These are phyloP conservation scores for Oxystoma pomonae DNA, from an alignment of 2,888 invertebrate species.

Conservation along the genomic window DNA sequence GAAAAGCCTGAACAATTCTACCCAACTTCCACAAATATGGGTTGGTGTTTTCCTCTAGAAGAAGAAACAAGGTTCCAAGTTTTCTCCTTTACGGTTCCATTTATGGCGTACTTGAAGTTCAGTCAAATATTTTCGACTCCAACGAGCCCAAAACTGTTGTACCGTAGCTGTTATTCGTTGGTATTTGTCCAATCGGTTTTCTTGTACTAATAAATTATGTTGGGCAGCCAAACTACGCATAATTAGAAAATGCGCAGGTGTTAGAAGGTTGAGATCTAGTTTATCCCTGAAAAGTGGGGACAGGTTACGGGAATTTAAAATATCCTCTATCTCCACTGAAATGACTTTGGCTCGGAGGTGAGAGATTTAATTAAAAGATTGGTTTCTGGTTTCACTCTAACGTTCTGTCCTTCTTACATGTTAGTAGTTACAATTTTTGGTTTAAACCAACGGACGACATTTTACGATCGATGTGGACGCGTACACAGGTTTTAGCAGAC, in stretches of 20 bases:
- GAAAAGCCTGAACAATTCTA: not conserved
- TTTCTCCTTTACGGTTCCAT: not conserved
- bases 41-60: not conserved
- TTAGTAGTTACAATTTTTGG: too few species aligned
- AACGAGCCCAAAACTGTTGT: not conserved
- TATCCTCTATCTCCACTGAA: not conserved
- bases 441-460: too few species aligned
- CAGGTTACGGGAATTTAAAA: not conserved
- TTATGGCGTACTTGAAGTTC: not conserved
- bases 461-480: too few species aligned
- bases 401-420: too few species aligned
- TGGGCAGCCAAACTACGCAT: not conserved
- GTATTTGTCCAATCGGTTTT: conserved; percentile 1
- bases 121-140: not conserved
- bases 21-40: conserved; percentile 1
- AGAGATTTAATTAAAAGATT: too few species aligned
- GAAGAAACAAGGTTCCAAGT: conserved; percentile 1
- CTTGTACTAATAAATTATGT: not conserved
- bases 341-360: too few species aligned
- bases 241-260: conserved; percentile 1
- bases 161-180: not conserved
- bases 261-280: not conserved
- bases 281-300: not conserved
- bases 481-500: too few species aligned
- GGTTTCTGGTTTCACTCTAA: too few species aligned